Evolutionary conservation across 2,888 invertebrate genomes (phyloP).

Genomic region (Craniophora ligustri): DNA sequence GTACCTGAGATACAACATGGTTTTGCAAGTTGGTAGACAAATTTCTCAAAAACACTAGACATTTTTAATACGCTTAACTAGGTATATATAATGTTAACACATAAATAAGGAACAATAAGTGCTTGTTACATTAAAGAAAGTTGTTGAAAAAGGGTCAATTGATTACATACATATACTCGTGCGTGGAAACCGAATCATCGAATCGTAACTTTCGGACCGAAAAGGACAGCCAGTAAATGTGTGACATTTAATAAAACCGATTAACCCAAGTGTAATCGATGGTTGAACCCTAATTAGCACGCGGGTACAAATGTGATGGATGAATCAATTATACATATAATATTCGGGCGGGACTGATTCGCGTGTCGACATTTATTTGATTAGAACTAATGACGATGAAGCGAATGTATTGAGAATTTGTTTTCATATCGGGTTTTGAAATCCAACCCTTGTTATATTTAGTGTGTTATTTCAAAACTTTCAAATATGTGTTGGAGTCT

Average conservation of each 20-base stretch:
- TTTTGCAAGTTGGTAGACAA: no score
- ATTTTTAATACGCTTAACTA: no score
- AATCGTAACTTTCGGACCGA: background rate
- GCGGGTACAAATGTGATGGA: conserved; percentile 17
- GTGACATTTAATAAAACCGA: conserved; percentile 8
- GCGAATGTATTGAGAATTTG: background rate
- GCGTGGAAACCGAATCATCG: background rate
- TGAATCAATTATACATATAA: conserved; percentile 13
- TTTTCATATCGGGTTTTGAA: background rate
- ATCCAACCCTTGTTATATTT: no score
- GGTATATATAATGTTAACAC: no score
- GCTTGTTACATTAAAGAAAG: no score
- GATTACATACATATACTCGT: no score
- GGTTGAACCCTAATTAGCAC: background rate
- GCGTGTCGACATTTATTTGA: conserved; percentile 12
- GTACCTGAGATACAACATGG: no score
- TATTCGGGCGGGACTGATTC: conserved; percentile 9
- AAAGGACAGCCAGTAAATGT: background rate
- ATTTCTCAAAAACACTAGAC: no score
- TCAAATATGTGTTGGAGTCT: no score
- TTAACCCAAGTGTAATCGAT: conserved; percentile 8
- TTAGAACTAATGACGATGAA: conserved; percentile 14
- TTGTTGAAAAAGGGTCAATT: no score
- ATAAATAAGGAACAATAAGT: no score
- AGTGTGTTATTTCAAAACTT: no score